Conservation (phyloP, 2,888 invertebrate genomes). For the Tipula confusa region DNA sequence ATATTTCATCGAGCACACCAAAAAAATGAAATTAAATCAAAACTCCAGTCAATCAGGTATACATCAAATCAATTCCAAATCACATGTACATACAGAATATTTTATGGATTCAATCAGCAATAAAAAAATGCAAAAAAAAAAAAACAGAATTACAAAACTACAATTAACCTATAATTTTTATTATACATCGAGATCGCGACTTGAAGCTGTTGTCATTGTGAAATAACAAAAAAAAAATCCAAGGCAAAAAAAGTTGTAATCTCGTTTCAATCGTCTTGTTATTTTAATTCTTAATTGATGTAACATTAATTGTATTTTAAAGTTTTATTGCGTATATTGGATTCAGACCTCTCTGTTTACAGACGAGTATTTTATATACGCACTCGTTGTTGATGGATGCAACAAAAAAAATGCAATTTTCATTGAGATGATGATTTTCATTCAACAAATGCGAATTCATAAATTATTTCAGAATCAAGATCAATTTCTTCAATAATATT, state of each 20-base stretch:
- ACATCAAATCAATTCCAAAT: neutral
- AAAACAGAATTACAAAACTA: conserved; percentile 9
- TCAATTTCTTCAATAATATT: neutral
- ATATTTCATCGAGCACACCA: neutral
- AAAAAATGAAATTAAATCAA: neutral
- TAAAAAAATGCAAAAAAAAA: neutral
- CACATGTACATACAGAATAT: neutral
- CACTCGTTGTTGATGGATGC: neutral
- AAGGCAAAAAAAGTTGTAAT: conserved; percentile 9
- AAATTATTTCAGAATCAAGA: neutral
- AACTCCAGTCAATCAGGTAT: neutral
- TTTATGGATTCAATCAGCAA: conserved; percentile 12
- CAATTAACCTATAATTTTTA: conserved; percentile 25
- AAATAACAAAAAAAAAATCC: neutral
- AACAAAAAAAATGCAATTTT: neutral
- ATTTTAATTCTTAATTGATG: conserved; percentile 14
- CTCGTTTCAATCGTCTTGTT: conserved; percentile 6
- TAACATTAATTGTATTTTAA: conserved; percentile 9
- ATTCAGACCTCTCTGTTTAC: no score
- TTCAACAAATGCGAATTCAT: neutral
- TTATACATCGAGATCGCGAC: conserved; percentile 25
- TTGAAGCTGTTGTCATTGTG: conserved; percentile 20
- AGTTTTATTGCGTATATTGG: neutral
- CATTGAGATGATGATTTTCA: neutral
- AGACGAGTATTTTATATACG: no score